Evolutionary conservation across 2,113 vertebrate species (phyloP).

Genomic region (Ardeotis arabs): DNA sequence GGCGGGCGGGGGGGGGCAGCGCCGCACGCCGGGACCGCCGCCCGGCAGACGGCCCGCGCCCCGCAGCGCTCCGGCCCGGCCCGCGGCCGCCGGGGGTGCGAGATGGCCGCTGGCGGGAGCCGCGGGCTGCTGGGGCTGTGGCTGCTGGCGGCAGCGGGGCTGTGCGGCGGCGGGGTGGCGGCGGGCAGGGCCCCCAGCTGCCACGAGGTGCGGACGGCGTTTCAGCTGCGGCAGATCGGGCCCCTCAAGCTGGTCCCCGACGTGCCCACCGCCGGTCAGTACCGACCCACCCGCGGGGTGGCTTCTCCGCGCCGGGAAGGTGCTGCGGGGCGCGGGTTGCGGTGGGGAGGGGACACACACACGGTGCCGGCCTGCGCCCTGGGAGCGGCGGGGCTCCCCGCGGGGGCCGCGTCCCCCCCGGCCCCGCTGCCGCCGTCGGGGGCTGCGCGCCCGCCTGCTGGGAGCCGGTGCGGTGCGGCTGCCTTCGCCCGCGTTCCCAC

Average conservation of each 20-base stretch:
- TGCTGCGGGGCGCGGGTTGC: background rate
- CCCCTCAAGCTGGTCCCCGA: slow-evolving; percentile 87
- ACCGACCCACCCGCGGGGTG: background rate
- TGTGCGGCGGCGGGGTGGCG: slow-evolving; percentile 51
- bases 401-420: background rate
- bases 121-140: slow-evolving; percentile 33
- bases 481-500: background rate
- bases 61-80: background rate
- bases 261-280: slow-evolving; percentile 87
- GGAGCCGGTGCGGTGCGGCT: background rate
- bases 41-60: background rate
- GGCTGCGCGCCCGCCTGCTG: background rate
- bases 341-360: background rate
- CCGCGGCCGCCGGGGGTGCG: background rate
- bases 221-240: slow-evolving; percentile 88
- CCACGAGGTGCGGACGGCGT: slow-evolving; percentile 89
- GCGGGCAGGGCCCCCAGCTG: slow-evolving; percentile 82
- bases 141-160: slow-evolving; percentile 55
- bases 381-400: background rate
- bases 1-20: background rate
- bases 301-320: background rate
- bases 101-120: slow-evolving; percentile 18
- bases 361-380: background rate
- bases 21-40: too few relatives aligned
- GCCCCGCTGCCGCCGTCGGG: background rate